These are phyloP conservation scores for Trichechus manatus DNA, from an alignment of 2,113 vertebrate species.

Conservation along the genomic window DNA sequence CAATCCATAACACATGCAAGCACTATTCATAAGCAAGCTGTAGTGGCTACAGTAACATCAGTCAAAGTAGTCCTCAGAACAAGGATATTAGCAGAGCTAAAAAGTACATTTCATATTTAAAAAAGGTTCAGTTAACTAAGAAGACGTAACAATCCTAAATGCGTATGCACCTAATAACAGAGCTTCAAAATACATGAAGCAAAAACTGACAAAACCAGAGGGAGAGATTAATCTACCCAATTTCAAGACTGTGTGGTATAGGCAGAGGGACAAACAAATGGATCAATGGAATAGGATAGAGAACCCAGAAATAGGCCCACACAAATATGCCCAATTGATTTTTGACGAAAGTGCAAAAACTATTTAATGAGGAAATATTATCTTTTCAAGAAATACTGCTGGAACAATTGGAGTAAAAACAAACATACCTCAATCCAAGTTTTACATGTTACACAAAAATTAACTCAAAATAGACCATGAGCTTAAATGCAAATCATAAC, in stretches of 20 bases:
- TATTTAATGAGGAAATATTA: not conserved
- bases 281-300: too few species aligned
- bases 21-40: not conserved
- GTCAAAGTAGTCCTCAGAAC: not conserved
- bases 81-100: not conserved
- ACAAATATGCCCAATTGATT: not conserved
- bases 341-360: not conserved
- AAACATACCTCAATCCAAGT: not conserved
- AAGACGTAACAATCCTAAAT: not conserved
- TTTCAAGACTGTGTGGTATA: not conserved
- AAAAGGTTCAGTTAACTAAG: not conserved
- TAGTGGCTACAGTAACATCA: not conserved
- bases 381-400: not conserved
- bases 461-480: not conserved
- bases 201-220: not conserved
- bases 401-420: not conserved
- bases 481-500: not conserved
- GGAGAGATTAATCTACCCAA: not conserved
- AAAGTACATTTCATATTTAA: not conserved
- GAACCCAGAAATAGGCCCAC: not conserved
- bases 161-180: not conserved
- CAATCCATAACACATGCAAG: too few species aligned
- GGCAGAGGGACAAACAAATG: not conserved
- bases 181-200: not conserved
- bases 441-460: not conserved